Conservation (phyloP, 2,113 vertebrate species). For the Pelecanoides urinatrix region DNA sequence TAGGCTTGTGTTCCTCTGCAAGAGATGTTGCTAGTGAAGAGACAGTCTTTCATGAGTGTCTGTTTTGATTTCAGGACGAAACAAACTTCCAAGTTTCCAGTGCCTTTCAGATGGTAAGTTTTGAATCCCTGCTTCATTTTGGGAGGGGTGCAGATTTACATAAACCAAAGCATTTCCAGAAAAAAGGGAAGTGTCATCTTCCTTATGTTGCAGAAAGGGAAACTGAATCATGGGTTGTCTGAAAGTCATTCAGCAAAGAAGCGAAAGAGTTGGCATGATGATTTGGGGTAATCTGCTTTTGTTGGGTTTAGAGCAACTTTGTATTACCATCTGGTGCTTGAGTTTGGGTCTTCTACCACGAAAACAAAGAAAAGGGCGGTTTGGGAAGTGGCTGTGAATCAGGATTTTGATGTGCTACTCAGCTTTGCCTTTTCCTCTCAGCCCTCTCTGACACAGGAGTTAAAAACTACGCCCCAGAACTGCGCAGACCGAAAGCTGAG, state of each 20-base stretch:
- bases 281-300: not conserved
- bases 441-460: constrained; percentile 75
- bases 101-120: constrained; percentile 86
- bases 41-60: not conserved
- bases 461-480: constrained; percentile 85
- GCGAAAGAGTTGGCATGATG: not conserved
- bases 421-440: constrained; percentile 50
- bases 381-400: not conserved
- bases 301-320: not conserved
- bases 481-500: constrained; percentile 87
- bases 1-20: not conserved
- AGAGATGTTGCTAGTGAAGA: not conserved
- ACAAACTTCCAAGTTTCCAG: constrained; percentile 80
- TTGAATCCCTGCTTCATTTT: not conserved
- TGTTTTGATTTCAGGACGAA: constrained; percentile 77
- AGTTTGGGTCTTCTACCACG: not conserved
- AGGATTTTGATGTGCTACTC: not conserved
- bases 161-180: not conserved
- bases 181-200: not conserved
- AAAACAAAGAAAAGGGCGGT: not conserved
- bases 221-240: not conserved
- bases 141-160: not conserved
- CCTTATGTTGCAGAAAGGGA: not conserved
- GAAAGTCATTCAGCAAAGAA: not conserved
- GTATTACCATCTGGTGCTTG: not conserved